Conservation (phyloP, 2,797 vertebrate species). For the Centropyge bicolor region DNA sequence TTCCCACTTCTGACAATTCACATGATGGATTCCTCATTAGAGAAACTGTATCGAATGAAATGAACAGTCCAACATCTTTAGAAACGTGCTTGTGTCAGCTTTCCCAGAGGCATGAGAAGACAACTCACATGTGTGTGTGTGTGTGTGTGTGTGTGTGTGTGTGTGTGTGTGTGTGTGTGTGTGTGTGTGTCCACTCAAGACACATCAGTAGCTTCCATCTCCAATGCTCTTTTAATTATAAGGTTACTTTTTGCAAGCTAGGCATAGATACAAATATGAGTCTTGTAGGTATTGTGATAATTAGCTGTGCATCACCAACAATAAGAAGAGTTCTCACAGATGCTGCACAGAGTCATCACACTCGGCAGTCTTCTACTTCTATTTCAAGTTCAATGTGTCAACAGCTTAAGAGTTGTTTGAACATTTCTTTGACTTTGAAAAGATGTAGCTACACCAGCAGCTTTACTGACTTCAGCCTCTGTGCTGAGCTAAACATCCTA, state of each 20-base stretch:
- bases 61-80: not conserved
- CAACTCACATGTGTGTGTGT: not conserved
- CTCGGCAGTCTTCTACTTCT: not conserved
- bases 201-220: too few species aligned
- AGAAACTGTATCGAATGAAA: not conserved
- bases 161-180: constrained; percentile 5
- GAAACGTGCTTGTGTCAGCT: not conserved
- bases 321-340: not conserved
- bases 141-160: constrained; percentile 1
- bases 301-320: not conserved
- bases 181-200: not conserved
- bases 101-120: not conserved
- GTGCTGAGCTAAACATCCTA: constrained; percentile 11
- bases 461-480: not conserved
- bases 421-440: not conserved
- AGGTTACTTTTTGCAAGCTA: not conserved
- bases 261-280: not conserved
- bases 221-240: too few species aligned
- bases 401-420: not conserved
- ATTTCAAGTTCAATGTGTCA: not conserved
- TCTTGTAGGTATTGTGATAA: not conserved
- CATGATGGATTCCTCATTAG: not conserved
- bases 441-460: not conserved
- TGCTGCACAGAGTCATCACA: not conserved
- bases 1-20: not conserved